These are phyloP conservation scores for Alosa alosa DNA, from an alignment of 2,113 vertebrate species.

Conservation along the genomic window DNA sequence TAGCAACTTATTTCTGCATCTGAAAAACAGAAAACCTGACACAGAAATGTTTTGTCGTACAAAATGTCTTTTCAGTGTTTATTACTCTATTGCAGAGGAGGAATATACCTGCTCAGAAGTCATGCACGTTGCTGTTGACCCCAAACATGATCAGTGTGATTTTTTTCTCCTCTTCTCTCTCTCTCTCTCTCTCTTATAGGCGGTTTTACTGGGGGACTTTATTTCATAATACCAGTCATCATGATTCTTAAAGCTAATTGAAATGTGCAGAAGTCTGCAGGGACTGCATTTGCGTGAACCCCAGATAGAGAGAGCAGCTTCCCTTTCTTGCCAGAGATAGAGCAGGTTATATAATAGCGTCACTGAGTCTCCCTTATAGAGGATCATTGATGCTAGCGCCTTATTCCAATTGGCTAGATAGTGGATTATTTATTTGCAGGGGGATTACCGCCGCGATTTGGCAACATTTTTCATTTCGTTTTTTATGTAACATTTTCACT, in stretches of 20 bases:
- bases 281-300: slow-evolving; percentile 24
- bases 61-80: slow-evolving; percentile 90
- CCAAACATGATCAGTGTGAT: neutral
- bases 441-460: slow-evolving; percentile 1
- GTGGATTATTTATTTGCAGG: slow-evolving; percentile 9
- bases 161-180: slow-evolving; percentile 27
- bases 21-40: slow-evolving; percentile 95
- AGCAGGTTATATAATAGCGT: neutral
- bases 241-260: slow-evolving; percentile 55
- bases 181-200: neutral
- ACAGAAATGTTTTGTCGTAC: slow-evolving; percentile 96
- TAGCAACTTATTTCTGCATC: slow-evolving; percentile 99
- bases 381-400: slow-evolving; percentile 10
- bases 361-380: neutral
- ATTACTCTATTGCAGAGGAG: slow-evolving; percentile 66
- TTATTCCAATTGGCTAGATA: slow-evolving; percentile 7
- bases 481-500: slow-evolving; percentile 9
- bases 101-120: slow-evolving; percentile 69
- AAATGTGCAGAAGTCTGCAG: slow-evolving; percentile 53
- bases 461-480: neutral
- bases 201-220: slow-evolving; percentile 40
- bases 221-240: slow-evolving; percentile 65
- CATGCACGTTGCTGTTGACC: slow-evolving; percentile 62
- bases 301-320: slow-evolving; percentile 2
- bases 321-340: neutral